Evolutionary conservation across 2,888 invertebrate genomes (phyloP).

Genomic region (Caenorhabditis plicata): DNA sequence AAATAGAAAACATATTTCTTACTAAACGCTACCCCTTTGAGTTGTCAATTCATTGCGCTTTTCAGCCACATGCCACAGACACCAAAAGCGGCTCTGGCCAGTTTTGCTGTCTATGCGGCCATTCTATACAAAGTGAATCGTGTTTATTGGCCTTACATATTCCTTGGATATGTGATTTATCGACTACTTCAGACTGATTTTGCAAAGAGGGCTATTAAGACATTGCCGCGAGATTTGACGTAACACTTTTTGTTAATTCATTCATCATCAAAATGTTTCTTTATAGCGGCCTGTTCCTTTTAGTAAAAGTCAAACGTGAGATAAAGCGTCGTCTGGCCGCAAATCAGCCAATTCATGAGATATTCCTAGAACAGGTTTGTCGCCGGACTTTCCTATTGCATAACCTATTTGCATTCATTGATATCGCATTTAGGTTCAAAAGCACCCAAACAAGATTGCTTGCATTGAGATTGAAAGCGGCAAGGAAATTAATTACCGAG

Average conservation of each 20-base stretch:
- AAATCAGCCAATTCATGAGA: constrained; percentile 56
- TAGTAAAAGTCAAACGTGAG: constrained; percentile 48
- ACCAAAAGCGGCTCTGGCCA: constrained; percentile 37
- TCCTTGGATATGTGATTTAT: constrained; percentile 39
- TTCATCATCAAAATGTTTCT: not conserved
- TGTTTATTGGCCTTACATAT: constrained; percentile 39
- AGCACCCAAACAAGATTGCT: constrained; percentile 41
- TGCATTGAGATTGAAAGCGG: constrained; percentile 55
- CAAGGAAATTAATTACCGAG: constrained; percentile 47
- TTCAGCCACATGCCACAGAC: constrained; percentile 41
- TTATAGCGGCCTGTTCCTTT: constrained; percentile 53
- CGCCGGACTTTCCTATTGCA: not conserved
- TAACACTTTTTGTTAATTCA: constrained; percentile 26
- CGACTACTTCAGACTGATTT: constrained; percentile 44
- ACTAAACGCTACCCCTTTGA: no score
- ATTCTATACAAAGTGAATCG: constrained; percentile 34
- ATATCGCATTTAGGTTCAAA: constrained; percentile 20
- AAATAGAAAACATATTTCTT: no score
- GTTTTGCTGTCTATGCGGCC: constrained; percentile 41
- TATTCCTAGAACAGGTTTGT: constrained; percentile 55
- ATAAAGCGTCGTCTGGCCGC: constrained; percentile 43
- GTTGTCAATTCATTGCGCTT: not conserved
- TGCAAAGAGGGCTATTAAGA: constrained; percentile 42
- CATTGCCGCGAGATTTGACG: constrained; percentile 57
- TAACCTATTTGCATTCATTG: not conserved